phyloP scores from a whole-genome alignment of 1,140 invertebrate genomes.

The Rhopalosiphum maidis region DNA sequence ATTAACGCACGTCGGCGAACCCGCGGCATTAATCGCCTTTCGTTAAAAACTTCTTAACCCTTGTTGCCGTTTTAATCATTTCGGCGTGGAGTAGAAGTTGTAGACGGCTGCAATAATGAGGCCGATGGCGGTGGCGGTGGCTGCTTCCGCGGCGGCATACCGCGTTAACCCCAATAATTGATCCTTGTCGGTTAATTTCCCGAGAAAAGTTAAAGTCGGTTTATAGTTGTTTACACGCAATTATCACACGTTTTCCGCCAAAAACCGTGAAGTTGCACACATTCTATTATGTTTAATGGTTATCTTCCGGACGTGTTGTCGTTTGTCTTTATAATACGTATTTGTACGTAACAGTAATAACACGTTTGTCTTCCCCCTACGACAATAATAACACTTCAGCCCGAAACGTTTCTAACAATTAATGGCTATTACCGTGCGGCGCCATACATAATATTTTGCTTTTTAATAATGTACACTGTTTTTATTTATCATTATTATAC shows the following conservation, averaged over 20 bases:
- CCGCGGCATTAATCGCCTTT: not conserved
- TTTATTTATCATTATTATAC: not conserved
- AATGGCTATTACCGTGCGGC: not conserved
- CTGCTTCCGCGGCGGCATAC: not conserved
- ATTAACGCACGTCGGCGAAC: not conserved
- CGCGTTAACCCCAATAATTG: conserved; percentile 9
- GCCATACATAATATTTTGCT: not conserved
- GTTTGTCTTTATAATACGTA: not conserved
- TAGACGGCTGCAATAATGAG: not conserved
- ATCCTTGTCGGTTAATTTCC: conserved; percentile 41
- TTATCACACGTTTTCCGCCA: not conserved
- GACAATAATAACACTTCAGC: not conserved
- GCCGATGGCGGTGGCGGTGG: not conserved
- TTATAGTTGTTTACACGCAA: not conserved
- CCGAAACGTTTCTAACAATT: not conserved
- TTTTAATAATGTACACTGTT: not conserved
- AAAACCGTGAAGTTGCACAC: not conserved
- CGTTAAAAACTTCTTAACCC: conserved; percentile 28
- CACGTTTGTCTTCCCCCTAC: not conserved
- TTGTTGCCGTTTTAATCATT: not conserved
- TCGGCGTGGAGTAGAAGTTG: not conserved
- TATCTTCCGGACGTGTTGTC: not conserved
- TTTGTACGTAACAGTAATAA: not conserved
- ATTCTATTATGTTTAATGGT: not conserved
- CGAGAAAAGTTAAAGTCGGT: conserved; percentile 27